These are phyloP conservation scores for Brenthis ino DNA, from an alignment of 2,888 invertebrate genomes.

Conservation along the genomic window DNA sequence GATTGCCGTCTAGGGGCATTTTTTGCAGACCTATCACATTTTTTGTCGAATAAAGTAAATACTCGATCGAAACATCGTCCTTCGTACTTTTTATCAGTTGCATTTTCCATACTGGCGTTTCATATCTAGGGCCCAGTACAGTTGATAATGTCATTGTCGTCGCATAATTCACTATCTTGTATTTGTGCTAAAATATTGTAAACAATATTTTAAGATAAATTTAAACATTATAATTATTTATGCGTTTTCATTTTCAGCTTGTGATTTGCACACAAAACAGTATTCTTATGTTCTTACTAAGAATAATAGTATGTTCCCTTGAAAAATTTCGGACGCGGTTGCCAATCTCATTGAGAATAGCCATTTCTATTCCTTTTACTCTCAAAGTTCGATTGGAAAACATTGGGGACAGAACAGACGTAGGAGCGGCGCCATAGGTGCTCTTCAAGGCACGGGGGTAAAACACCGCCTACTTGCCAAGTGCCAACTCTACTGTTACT, in stretches of 20 bases:
- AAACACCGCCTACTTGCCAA: no score
- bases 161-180: slow-evolving; percentile 84
- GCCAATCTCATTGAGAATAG: no score
- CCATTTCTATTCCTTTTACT: no score
- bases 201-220: neutral
- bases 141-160: slow-evolving; percentile 86
- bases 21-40: slow-evolving; percentile 86
- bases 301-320: no score
- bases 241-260: neutral
- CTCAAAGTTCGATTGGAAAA: no score
- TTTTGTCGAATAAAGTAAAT: slow-evolving; percentile 84
- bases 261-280: neutral
- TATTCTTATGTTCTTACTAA: no score
- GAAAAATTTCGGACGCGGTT: no score
- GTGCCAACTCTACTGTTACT: no score
- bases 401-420: no score
- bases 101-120: slow-evolving; percentile 80
- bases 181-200: slow-evolving; percentile 81
- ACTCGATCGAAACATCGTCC: slow-evolving; percentile 54
- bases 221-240: neutral
- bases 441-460: no score
- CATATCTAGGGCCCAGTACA: slow-evolving; percentile 86
- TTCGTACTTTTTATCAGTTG: slow-evolving; percentile 59
- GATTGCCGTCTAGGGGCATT: slow-evolving; percentile 88
- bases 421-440: no score